phyloP scores from a whole-genome alignment of 2,797 vertebrate genomes.

The Halcyon badia region DNA sequence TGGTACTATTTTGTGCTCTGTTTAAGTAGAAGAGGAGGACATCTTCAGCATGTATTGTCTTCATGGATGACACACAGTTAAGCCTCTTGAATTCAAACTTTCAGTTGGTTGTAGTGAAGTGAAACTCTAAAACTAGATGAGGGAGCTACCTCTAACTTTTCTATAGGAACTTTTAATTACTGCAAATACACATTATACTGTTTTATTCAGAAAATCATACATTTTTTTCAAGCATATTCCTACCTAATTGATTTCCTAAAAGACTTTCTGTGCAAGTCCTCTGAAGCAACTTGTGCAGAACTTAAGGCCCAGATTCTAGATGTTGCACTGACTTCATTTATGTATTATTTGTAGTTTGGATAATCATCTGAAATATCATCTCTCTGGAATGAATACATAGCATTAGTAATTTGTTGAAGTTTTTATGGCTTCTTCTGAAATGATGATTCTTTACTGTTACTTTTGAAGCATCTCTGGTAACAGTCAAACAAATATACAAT shows the following conservation, averaged over 20 bases:
- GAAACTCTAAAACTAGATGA: neutral
- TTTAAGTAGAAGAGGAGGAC: neutral
- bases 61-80: neutral
- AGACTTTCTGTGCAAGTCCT: neutral
- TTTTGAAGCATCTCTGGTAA: constrained; percentile 59
- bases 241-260: neutral
- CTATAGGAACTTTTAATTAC: neutral
- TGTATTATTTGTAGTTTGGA: neutral
- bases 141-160: neutral
- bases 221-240: neutral
- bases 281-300: neutral
- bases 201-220: neutral
- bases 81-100: neutral
- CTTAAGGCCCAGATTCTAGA: neutral
- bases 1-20: neutral
- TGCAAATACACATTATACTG: neutral
- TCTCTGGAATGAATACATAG: neutral
- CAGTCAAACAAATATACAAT: constrained; percentile 52
- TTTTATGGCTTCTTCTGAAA: constrained; percentile 4
- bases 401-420: neutral
- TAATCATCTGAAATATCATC: neutral
- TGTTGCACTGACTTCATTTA: neutral
- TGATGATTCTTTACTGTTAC: neutral
- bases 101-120: neutral
- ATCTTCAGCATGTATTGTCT: neutral